Conservation (phyloP, 2,113 vertebrate genomes). For the Petaurus breviceps region DNA sequence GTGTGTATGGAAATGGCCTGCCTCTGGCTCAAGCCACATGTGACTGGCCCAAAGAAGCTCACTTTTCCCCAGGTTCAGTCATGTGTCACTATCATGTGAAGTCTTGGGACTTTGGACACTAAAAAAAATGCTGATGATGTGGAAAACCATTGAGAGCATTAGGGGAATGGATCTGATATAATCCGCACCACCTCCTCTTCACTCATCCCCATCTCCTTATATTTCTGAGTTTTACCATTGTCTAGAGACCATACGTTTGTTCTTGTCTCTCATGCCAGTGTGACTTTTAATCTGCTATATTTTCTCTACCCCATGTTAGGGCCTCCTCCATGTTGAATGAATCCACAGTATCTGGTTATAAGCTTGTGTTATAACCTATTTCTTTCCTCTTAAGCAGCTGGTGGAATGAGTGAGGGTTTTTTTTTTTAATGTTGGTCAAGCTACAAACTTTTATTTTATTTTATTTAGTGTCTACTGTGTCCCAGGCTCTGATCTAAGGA, state of each 20-base stretch:
- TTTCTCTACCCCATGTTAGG: background rate
- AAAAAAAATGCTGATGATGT: background rate
- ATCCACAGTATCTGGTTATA: background rate
- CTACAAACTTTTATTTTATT: background rate
- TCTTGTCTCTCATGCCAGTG: background rate
- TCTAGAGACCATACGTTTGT: background rate
- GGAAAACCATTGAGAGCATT: background rate
- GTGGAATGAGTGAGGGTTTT: background rate
- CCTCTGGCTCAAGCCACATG: no score
- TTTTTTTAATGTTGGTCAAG: background rate
- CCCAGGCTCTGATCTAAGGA: no score
- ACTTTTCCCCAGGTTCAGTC: background rate
- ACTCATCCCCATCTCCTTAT: background rate
- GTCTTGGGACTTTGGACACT: background rate
- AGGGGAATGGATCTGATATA: background rate
- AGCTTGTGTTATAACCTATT: background rate
- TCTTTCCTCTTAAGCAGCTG: background rate
- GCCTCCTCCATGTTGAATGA: background rate
- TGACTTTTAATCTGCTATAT: background rate
- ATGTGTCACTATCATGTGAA: background rate
- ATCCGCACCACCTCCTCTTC: background rate
- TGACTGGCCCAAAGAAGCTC: background rate
- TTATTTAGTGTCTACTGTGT: no score
- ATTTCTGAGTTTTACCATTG: background rate
- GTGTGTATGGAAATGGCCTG: no score